Base-by-base conservation (phyloP, 1,140 invertebrate species). In the Agraylea sexmaculata region DNA sequence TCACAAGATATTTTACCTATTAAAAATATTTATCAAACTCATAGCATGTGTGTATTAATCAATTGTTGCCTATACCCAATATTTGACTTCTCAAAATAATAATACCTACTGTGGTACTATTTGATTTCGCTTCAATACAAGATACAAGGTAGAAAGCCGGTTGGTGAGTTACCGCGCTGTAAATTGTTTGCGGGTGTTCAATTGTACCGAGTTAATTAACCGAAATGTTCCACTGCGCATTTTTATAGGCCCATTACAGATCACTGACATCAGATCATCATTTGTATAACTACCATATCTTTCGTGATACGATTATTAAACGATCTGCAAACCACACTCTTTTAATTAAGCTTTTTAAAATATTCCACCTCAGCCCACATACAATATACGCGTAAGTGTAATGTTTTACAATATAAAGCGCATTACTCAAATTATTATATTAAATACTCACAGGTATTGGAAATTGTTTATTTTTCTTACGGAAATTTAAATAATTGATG, bases 181-280 rank as follows among this genome's bases (percentile, higher is more conserved):
- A 35, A 42, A 47, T 27, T 47, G 33, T 20, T 17, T 42, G 23
- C 2, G 16, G 37, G 27, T 37, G 37, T 48, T 44, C 42, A 48
- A 44, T 48, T 48, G 42, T 25, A 34, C 42, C 30, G 34, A 40
- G 46, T 48, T 48, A 48, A 48, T 48, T 44, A 48, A 44, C 35
- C 35, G 46, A 44, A 40, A 44, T 34, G 46, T 36, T 38, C 46
- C 42, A 42, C 30, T 42, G 38, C 42, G 42, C 18, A 48, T 44
- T 47, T 47, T 47, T 47, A 47, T 48, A 44, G 46, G 46, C 33
- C 38, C 42, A 44, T 48, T 48, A 48, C 37, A 39, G 34, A 43
- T 34, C 23, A 28, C 12, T 22, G n/a, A 28, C n/a, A n/a, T n/a
- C n/a, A n/a, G n/a, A n/a, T n/a, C n/a, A n/a, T n/a, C n/a, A n/a